Base-by-base conservation (phyloP, 2,888 invertebrate species). In the Bombyx huttoni region DNA sequence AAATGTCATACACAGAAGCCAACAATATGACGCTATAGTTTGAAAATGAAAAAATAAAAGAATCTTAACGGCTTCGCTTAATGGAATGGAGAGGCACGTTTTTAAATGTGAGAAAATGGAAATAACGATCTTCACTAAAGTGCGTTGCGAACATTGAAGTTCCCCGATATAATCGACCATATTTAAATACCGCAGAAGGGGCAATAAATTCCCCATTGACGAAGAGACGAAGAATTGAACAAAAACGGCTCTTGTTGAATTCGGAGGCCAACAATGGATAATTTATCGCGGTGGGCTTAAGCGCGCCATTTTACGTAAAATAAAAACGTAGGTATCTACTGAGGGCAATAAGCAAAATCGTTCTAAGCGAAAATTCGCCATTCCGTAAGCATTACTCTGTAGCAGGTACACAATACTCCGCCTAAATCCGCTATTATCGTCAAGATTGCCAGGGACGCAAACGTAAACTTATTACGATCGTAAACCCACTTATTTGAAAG, bases 191-290 rank as follows among this genome's bases (percentile, higher is more conserved):
- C 74, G 74, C 71, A 72, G 75, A 73, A 73, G 69, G 68, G 73
- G 83, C 77, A 79, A 87, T 87, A 86, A 86, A 86, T 87, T 86
- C 79, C 64, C 82, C 76, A 83, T 85, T 85, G 84, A 86, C 80
- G 80, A 81, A 75, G 75, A 81, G 78, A 75, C 81, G 79, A 83
- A 83, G 86, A 85, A 85, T 83, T 81, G 86, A 85, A 88, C 86
- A 86, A 85, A 87, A 88, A 83, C 82, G 78, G 74, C 70, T 79
- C 80, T 77, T 80, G 80, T 81, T 80, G 80, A 79, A 85, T 81
- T 81, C 77, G 74, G 64, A 62, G 67, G 68, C 70, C 73, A 78
- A 85, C 84, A 87, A 85, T 85, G 75, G 86, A 79, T 82, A 85
- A 86, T 86, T 86, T 85, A 87, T 88, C 75, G 84, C 75, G 78